Evolutionary conservation across 2,113 vertebrate genomes (phyloP).

Genomic region (Brachirus orientalis): DNA sequence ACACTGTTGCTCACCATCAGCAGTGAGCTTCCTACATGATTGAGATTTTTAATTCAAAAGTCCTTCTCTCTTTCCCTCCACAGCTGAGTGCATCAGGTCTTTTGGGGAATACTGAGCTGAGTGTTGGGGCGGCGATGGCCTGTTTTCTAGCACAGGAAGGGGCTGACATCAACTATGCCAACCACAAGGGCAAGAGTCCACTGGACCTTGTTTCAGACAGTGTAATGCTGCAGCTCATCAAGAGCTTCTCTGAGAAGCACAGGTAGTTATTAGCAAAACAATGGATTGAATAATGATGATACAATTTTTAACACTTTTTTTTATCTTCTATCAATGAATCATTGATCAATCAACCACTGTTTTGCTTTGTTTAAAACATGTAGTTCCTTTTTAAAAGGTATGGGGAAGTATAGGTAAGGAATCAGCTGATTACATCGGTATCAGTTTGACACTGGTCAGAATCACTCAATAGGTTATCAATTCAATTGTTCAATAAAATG

Average conservation of each 20-base stretch:
- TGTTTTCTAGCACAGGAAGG: slow-evolving; percentile 95
- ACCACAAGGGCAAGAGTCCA: slow-evolving; percentile 93
- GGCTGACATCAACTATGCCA: slow-evolving; percentile 92
- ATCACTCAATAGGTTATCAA: no score
- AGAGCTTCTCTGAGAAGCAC: slow-evolving; percentile 93
- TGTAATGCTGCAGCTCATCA: slow-evolving; percentile 86
- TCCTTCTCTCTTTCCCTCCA: background rate
- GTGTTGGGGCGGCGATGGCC: slow-evolving; percentile 87
- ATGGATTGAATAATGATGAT: background rate
- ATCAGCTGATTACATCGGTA: no score
- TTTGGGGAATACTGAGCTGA: slow-evolving; percentile 87
- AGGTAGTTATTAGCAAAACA: slow-evolving; percentile 76
- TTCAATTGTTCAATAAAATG: no score
- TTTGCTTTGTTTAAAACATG: no score
- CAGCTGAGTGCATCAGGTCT: slow-evolving; percentile 91
- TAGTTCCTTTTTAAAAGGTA: no score
- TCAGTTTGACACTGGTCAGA: no score
- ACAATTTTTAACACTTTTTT: background rate
- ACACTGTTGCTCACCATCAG: slow-evolving; percentile 9
- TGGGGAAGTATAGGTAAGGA: no score
- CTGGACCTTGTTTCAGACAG: slow-evolving; percentile 89
- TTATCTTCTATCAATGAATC: no score
- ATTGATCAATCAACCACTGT: no score
- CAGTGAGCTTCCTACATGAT: background rate
- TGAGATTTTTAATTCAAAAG: no score